A percentile compares a stretch with the other conserved stretches of the same genome.
Conservation (phyloP, 1,140 invertebrate species). For the Leptonema lineaticorne region DNA sequence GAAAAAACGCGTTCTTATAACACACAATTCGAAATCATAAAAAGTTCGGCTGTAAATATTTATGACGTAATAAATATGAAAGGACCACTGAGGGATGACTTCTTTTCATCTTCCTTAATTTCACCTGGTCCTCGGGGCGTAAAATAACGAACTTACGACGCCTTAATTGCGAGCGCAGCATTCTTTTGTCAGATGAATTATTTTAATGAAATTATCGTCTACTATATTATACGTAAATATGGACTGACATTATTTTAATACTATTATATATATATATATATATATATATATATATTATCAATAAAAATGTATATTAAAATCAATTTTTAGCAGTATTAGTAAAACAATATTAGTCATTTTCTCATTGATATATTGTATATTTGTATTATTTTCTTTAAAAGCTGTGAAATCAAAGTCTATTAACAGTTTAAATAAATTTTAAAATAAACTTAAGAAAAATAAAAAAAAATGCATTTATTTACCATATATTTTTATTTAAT, state of each 20-base stretch:
- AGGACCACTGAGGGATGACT: neutral
- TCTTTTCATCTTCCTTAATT: neutral
- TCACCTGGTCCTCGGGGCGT: neutral
- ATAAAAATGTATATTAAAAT: too few relatives aligned
- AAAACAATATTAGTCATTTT: too few relatives aligned
- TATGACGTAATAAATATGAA: constrained; percentile 23
- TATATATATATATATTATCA: neutral
- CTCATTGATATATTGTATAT: too few relatives aligned
- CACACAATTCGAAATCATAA: constrained; percentile 21
- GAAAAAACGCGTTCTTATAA: constrained; percentile 21
- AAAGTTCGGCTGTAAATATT: constrained; percentile 17
- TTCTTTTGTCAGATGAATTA: neutral
- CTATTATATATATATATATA: too few relatives aligned
- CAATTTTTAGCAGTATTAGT: too few relatives aligned
- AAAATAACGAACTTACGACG: neutral
- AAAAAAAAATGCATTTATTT: too few relatives aligned
- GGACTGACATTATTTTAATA: too few relatives aligned
- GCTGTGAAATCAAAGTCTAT: too few relatives aligned
- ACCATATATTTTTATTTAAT: too few relatives aligned
- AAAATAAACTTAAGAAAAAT: too few relatives aligned
- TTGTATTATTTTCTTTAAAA: too few relatives aligned
- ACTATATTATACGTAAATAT: neutral
- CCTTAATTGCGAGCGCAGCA: neutral
- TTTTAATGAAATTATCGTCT: neutral
- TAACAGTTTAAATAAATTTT: too few relatives aligned